Base-by-base conservation (phyloP, 2,797 vertebrate species). In the Sebastes itinus region DNA sequence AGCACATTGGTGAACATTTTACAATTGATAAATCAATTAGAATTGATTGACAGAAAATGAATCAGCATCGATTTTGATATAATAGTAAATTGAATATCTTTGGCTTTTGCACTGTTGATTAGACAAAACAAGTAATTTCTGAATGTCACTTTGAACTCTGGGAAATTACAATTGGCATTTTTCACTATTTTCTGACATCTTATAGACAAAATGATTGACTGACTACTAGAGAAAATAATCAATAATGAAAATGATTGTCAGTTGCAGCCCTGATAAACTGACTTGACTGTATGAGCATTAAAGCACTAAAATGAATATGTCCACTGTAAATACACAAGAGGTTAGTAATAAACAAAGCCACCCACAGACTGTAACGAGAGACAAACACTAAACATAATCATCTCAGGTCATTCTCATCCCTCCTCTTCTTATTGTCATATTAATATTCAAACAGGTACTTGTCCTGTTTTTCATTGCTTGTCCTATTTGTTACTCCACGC, bases 401-500 rank as follows among this genome's bases (percentile, higher is more conserved):
- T 30, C 23, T 60, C 6, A 32, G 28, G 56, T 75, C 63, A 58
- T 27, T 33, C 27, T 56, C 63, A 65, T 71, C 60, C n/a, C n/a
- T 30, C 49, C n/a, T 75, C 70, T 60, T 79, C 4, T 33, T 56
- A 60, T 5, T 58, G 66, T 72, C 54, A 32, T 62, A 78, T 79
- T 72, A 73, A 75, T 69, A 85, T 80, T 83, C 69, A 82, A 38
- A 54, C 52, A 38, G 25, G 30, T 22, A 2, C 14, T 32, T 22
- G 70, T 65, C 46, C 38, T 58, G 38, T 46, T 76, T 62, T 80
- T 63, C 62, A 67, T 2, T 52, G 66, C 30, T 56, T 60, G 67
- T 82, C 32, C 61, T 55, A 46, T 27, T 6, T 83, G 75, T 70
- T 62, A 58, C 52, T 83, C 25, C 25, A 14, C 12, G 23, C 23